Conservation (phyloP, 2,888 invertebrate genomes). For the Atrina japonica region DNA sequence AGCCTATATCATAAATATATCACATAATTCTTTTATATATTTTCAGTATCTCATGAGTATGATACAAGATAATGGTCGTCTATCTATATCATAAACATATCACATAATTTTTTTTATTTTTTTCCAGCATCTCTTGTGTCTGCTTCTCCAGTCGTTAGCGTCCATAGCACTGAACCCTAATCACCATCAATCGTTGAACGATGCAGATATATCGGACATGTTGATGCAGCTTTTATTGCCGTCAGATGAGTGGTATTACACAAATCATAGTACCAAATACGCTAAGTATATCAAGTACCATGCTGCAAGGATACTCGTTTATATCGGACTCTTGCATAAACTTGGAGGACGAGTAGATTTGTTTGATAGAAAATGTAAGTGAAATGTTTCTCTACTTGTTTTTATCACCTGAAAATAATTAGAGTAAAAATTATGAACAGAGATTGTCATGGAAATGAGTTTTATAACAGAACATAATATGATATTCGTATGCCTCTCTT, state of each 20-base stretch:
- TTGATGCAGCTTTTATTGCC: conserved; percentile 85
- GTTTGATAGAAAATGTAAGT: conserved; percentile 83
- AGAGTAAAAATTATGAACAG: too few relatives aligned
- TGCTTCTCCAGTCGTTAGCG: conserved; percentile 84
- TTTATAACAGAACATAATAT: too few relatives aligned
- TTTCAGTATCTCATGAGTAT: too few relatives aligned
- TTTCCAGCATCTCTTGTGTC: conserved; percentile 84
- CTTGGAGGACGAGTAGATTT: conserved; percentile 84
- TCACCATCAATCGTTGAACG: conserved; percentile 83
- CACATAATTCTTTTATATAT: too few relatives aligned
- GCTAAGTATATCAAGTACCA: conserved; percentile 86
- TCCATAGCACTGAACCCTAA: conserved; percentile 84
- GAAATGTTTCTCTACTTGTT: too few relatives aligned
- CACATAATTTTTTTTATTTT: too few relatives aligned
- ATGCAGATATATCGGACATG: conserved; percentile 84
- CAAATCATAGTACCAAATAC: conserved; percentile 85
- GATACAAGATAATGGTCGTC: too few relatives aligned
- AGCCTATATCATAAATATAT: too few relatives aligned
- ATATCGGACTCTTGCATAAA: conserved; percentile 85
- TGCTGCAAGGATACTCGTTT: conserved; percentile 85
- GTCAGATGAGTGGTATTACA: conserved; percentile 87
- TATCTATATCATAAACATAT: too few relatives aligned
- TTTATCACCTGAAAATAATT: too few relatives aligned
- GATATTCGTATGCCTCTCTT: too few relatives aligned
- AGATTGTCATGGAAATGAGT: too few relatives aligned